Conservation (phyloP, 2,888 invertebrate species). For the Heliconius ethilla region DNA sequence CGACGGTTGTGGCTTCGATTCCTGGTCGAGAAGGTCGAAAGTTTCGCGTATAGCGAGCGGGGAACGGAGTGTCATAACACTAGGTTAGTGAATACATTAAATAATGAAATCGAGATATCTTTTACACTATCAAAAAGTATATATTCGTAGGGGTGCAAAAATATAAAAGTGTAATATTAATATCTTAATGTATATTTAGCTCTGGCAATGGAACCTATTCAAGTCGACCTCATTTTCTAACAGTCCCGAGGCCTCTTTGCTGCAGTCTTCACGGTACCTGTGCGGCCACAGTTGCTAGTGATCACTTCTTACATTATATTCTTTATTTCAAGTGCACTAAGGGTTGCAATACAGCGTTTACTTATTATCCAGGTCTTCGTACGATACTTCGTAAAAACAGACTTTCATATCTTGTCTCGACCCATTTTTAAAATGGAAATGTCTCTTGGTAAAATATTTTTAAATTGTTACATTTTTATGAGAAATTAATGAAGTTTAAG, state of each 20-base stretch:
- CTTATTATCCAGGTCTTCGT: conserved; percentile 30
- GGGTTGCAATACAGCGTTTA: conserved; percentile 30
- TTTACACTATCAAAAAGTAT: background rate
- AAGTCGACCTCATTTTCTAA: conserved; percentile 43
- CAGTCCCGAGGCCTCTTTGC: conserved; percentile 40
- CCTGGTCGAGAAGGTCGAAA: no score
- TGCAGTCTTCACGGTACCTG: conserved; percentile 31
- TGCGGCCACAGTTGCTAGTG: conserved; percentile 26
- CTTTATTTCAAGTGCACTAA: conserved; percentile 34
- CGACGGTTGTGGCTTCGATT: no score
- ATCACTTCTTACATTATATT: conserved; percentile 32
- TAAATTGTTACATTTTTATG: conserved; percentile 11
- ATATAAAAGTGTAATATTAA: conserved; percentile 3
- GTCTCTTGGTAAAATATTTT: conserved; percentile 27
- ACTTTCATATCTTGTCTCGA: conserved; percentile 38
- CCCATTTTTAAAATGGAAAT: conserved; percentile 37
- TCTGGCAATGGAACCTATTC: conserved; percentile 38
- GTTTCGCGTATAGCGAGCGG: no score
- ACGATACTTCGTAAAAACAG: conserved; percentile 31
- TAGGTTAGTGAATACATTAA: background rate
- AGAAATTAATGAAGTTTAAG: background rate
- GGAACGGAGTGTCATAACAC: no score
- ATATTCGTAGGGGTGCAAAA: background rate
- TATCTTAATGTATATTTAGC: conserved; percentile 34
- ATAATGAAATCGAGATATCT: background rate